A percentile compares a stretch with the other conserved stretches of the same genome.
Conservation (phyloP, 2,888 invertebrate genomes). For the Eristalis tenax region DNA sequence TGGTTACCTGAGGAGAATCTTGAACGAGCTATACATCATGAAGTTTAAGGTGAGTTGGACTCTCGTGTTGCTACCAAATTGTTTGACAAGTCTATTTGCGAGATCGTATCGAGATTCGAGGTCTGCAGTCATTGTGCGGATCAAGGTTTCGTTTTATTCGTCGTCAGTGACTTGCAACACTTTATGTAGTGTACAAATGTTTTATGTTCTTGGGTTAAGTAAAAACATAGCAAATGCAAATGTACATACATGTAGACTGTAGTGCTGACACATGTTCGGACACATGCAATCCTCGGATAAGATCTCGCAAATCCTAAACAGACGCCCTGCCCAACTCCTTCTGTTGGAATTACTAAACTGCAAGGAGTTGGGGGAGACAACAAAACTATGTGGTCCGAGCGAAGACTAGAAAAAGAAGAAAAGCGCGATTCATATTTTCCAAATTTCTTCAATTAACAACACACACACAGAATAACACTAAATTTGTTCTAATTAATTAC, state of each 20-base stretch:
- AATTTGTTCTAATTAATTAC: background rate
- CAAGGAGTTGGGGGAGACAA: background rate
- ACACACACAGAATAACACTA: no score
- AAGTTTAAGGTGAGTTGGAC: conserved; percentile 87
- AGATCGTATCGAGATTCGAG: background rate
- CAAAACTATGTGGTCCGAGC: background rate
- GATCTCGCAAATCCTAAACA: background rate
- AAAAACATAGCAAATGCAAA: conserved; percentile 10
- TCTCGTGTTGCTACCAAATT: background rate
- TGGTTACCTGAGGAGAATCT: conserved; percentile 87
- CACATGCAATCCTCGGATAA: conserved; percentile 48
- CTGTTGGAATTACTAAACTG: background rate
- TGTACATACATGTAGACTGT: no score
- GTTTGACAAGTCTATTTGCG: no score
- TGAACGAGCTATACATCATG: conserved; percentile 91
- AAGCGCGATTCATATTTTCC: background rate
- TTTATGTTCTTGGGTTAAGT: conserved; percentile 22
- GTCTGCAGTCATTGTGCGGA: background rate
- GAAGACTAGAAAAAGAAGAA: no score
- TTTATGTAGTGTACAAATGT: background rate
- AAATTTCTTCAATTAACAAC: background rate
- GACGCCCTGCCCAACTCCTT: background rate
- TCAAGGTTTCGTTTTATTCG: conserved; percentile 26
- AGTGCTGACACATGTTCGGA: no score
- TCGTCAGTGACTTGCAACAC: background rate